Evolutionary conservation across 2,888 invertebrate genomes (phyloP).

Genomic region (Coenonympha arcania): DNA sequence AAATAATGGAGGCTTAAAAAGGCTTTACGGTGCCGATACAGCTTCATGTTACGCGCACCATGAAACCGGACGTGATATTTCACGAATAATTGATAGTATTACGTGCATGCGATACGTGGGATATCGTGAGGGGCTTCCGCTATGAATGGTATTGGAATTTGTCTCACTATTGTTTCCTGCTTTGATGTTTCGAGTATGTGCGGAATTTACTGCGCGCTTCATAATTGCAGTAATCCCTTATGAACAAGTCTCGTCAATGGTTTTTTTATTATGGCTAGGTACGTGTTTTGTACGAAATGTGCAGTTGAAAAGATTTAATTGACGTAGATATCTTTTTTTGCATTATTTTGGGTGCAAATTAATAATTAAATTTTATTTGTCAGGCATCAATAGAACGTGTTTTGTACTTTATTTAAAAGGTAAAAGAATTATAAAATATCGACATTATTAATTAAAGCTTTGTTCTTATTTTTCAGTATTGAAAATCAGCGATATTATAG

Average conservation of each 20-base stretch:
- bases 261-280: background rate
- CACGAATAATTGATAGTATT: slow-evolving; percentile 22
- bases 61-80: slow-evolving; percentile 22
- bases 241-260: background rate
- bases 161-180: background rate
- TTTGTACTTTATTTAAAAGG: too few species aligned
- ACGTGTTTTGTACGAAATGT: too few species aligned
- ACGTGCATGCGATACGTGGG: slow-evolving; percentile 7
- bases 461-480: too few species aligned
- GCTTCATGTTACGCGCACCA: slow-evolving; percentile 17
- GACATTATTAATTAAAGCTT: too few species aligned
- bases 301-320: too few species aligned
- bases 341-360: too few species aligned
- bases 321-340: too few species aligned
- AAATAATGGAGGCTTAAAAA: slow-evolving; percentile 24
- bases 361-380: too few species aligned
- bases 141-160: slow-evolving; percentile 1
- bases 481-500: too few species aligned
- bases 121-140: slow-evolving; percentile 3
- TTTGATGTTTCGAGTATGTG: slow-evolving; percentile 1
- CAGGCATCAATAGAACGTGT: too few species aligned
- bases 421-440: too few species aligned
- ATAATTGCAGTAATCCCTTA: background rate
- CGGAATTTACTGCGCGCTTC: background rate
- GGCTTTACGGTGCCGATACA: slow-evolving; percentile 16